Conservation (phyloP, 1,140 invertebrate species). For the Aphis gossypii region DNA sequence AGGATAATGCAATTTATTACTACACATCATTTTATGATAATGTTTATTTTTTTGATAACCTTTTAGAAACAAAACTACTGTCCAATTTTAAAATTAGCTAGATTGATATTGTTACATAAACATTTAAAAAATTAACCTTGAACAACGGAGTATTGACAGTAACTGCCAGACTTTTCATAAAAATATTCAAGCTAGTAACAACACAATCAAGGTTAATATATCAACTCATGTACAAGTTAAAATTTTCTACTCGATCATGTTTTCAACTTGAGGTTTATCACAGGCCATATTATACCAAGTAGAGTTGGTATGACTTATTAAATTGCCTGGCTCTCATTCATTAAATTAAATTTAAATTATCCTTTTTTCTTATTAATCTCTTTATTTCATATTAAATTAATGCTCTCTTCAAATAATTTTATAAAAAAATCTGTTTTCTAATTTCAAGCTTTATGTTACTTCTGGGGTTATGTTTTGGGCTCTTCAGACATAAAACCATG, state of each 20-base stretch:
- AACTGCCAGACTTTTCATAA: neutral
- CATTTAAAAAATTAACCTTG: neutral
- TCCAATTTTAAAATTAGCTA: neutral
- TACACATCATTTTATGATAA: neutral
- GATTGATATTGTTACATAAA: neutral
- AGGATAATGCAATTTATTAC: neutral
- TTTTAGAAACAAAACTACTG: neutral
- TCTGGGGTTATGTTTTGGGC: neutral
- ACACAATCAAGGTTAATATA: neutral
- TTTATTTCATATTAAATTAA: neutral
- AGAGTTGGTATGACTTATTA: too few species aligned
- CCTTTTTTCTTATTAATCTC: neutral
- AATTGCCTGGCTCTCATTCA: neutral
- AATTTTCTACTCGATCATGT: neutral
- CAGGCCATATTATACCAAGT: too few species aligned
- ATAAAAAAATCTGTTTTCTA: neutral
- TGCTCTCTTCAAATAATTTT: neutral
- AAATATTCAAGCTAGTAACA: neutral
- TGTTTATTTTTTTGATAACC: conserved; percentile 20
- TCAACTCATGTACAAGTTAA: too few species aligned
- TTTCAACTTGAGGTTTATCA: neutral
- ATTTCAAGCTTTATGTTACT: neutral
- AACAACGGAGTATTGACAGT: neutral
- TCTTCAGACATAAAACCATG: neutral
- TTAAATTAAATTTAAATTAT: neutral